Evolutionary conservation across 2,113 vertebrate species (phyloP).

Genomic region (human): DNA sequence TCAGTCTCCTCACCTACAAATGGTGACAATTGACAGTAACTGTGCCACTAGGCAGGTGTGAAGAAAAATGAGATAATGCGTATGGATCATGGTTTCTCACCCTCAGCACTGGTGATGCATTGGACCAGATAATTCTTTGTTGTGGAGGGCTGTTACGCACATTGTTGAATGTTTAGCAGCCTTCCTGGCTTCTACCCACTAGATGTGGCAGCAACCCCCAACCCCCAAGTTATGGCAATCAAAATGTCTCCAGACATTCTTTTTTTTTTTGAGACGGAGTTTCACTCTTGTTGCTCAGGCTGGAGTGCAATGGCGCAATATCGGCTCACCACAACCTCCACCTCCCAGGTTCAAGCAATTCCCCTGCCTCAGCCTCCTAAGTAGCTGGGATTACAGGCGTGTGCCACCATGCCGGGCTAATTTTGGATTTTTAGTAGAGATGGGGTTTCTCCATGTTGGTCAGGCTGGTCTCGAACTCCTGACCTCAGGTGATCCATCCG

Average conservation of each 20-base stretch:
- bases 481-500: too few species aligned
- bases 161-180: not conserved
- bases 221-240: not conserved
- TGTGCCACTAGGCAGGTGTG: not conserved
- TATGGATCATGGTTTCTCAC: not conserved
- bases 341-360: too few species aligned
- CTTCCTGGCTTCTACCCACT: not conserved
- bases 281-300: too few species aligned
- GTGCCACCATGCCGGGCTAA: too few species aligned
- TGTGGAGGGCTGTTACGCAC: not conserved
- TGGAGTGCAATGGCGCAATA: too few species aligned
- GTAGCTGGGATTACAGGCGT: too few species aligned
- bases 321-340: too few species aligned
- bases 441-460: too few species aligned
- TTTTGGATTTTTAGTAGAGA: too few species aligned
- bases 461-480: too few species aligned
- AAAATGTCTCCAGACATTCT: not conserved
- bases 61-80: not conserved
- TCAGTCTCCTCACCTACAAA: not conserved
- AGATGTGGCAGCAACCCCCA: not conserved
- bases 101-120: not conserved
- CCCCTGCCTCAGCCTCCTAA: too few species aligned
- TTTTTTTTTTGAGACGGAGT: not conserved
- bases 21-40: too few species aligned
- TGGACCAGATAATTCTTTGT: not conserved